Evolutionary conservation across 2,888 invertebrate genomes (phyloP).

Genomic region (Dynastes tityus): DNA sequence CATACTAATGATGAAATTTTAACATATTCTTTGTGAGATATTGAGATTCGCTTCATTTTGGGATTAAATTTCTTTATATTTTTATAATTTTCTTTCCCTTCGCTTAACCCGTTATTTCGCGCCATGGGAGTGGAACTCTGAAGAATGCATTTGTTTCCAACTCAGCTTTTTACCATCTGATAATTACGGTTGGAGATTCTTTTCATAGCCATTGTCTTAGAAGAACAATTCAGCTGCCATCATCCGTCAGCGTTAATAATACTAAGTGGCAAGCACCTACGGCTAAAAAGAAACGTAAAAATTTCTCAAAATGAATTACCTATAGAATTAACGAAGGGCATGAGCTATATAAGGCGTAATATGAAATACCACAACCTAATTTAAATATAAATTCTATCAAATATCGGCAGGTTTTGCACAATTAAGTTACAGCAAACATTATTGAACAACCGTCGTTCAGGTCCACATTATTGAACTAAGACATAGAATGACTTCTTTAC

Average conservation of each 20-base stretch:
- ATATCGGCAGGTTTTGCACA: too few species aligned
- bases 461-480: too few species aligned
- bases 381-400: too few species aligned
- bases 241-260: constrained; percentile 33
- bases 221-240: constrained; percentile 17
- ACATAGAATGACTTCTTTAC: too few species aligned
- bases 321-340: too few species aligned
- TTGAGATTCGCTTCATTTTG: constrained; percentile 26
- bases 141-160: constrained; percentile 14
- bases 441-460: too few species aligned
- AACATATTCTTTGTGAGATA: constrained; percentile 37
- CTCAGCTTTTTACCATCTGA: constrained; percentile 11
- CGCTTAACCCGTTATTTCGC: constrained; percentile 28
- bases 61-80: constrained; percentile 36
- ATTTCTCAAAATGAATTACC: neutral
- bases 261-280: neutral
- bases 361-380: too few species aligned
- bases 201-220: constrained; percentile 15
- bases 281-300: neutral
- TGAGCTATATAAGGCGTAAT: too few species aligned
- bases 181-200: constrained; percentile 14
- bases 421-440: too few species aligned
- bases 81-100: constrained; percentile 36
- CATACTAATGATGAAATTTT: constrained; percentile 45
- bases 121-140: constrained; percentile 2